These are phyloP conservation scores for Hippocampus mohnikei DNA, from an alignment of 2,113 vertebrate genomes.

Conservation along the genomic window DNA sequence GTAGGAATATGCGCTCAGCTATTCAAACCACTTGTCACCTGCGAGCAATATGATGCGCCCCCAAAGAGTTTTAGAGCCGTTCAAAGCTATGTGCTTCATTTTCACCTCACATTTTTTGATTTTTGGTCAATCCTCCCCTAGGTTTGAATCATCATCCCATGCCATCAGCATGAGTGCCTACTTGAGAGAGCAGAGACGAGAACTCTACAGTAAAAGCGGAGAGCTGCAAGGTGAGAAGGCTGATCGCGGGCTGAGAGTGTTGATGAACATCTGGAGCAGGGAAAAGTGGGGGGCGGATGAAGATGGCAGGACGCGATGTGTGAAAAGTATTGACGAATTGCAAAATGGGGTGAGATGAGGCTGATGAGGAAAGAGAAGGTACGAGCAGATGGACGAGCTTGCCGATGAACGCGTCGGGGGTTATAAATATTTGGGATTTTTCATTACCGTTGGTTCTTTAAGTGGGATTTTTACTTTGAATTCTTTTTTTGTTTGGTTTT, in stretches of 20 bases:
- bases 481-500: too few species aligned
- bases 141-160: slow-evolving; percentile 94
- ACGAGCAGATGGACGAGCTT: too few species aligned
- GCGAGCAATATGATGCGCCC: too few species aligned
- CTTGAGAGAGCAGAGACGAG: slow-evolving; percentile 89
- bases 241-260: not conserved
- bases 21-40: not conserved
- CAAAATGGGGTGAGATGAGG: not conserved
- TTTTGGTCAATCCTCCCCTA: slow-evolving; percentile 22
- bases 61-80: too few species aligned
- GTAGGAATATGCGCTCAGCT: not conserved
- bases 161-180: slow-evolving; percentile 99
- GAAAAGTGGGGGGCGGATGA: not conserved
- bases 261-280: not conserved
- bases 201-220: slow-evolving; percentile 97
- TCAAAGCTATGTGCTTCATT: not conserved
- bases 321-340: not conserved
- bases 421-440: too few species aligned
- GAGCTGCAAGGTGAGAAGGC: slow-evolving; percentile 87
- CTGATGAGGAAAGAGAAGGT: not conserved
- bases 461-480: too few species aligned
- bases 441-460: too few species aligned
- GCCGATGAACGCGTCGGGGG: too few species aligned
- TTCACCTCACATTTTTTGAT: not conserved
- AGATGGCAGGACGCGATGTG: not conserved